A percentile compares a stretch with the other conserved stretches of the same genome.
These are phyloP conservation scores for Oreocharis arfaki DNA, from an alignment of 2,113 vertebrate genomes.

Conservation along the genomic window DNA sequence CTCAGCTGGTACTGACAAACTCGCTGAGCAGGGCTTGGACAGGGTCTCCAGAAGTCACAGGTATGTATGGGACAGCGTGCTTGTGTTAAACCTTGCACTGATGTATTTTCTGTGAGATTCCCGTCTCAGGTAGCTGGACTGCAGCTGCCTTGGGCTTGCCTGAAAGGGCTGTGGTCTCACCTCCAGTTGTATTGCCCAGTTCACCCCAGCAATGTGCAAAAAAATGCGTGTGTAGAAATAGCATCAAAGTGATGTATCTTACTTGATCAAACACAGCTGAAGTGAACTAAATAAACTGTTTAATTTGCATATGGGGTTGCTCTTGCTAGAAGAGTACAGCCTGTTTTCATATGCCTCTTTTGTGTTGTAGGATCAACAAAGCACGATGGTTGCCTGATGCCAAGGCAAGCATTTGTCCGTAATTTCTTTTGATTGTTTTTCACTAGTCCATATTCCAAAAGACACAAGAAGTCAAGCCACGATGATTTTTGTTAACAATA, in stretches of 20 bases:
- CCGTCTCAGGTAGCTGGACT: background rate
- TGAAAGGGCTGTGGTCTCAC: background rate
- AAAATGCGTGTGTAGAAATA: background rate
- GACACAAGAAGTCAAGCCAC: background rate
- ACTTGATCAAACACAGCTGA: background rate
- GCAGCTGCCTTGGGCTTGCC: background rate
- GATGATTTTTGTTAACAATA: background rate
- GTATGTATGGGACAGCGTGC: accelerated
- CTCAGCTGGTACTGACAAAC: background rate
- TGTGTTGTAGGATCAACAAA: background rate
- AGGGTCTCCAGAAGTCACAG: background rate
- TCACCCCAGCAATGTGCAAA: background rate
- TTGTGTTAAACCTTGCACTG: background rate
- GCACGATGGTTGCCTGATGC: background rate
- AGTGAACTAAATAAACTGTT: background rate
- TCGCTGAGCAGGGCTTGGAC: background rate
- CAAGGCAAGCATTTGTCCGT: background rate
- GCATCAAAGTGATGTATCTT: background rate
- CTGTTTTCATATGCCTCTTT: background rate
- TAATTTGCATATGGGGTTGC: background rate
- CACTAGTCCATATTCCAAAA: background rate
- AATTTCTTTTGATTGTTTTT: background rate
- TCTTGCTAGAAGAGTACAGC: background rate
- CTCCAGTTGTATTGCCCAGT: background rate
- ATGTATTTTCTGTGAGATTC: background rate